phyloP scores from a whole-genome alignment of 2,113 vertebrate genomes.

The Leptobrachium leishanense region DNA sequence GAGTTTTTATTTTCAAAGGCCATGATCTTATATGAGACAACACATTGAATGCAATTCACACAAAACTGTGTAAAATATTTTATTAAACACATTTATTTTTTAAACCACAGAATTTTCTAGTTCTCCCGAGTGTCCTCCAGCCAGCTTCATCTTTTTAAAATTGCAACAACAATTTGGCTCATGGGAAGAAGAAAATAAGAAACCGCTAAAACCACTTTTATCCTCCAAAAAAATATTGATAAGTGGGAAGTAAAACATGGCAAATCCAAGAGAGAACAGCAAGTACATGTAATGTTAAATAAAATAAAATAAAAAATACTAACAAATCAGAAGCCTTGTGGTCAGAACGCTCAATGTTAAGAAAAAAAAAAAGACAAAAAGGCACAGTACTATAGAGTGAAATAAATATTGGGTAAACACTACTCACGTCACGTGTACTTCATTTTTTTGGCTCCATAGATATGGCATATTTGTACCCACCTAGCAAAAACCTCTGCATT shows the following conservation, averaged over 20 bases:
- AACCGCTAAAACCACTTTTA: background rate
- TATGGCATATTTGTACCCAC: too few relatives aligned
- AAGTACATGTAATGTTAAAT: background rate
- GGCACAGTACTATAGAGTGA: too few relatives aligned
- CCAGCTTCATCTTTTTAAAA: background rate
- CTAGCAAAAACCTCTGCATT: too few relatives aligned
- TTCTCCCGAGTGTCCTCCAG: slow-evolving; percentile 18
- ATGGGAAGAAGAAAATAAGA: slow-evolving; percentile 6
- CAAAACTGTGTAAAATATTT: slow-evolving; percentile 45
- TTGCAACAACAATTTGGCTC: slow-evolving; percentile 1
- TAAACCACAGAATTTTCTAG: slow-evolving; percentile 35
- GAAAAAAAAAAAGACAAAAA: too few relatives aligned
- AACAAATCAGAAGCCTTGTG: background rate
- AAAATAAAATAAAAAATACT: background rate
- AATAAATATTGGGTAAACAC: too few relatives aligned
- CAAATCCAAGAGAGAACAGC: background rate
- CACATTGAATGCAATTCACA: background rate
- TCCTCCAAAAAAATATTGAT: background rate
- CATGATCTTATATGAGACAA: too few relatives aligned
- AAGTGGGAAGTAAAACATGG: background rate
- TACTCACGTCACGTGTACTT: too few relatives aligned
- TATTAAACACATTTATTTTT: slow-evolving; percentile 32
- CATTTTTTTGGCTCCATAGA: too few relatives aligned
- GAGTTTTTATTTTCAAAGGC: too few relatives aligned
- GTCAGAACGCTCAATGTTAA: too few relatives aligned